These are phyloP conservation scores for Trididemnum nubilum DNA, from an alignment of 23 tunicate species.

Conservation along the genomic window DNA sequence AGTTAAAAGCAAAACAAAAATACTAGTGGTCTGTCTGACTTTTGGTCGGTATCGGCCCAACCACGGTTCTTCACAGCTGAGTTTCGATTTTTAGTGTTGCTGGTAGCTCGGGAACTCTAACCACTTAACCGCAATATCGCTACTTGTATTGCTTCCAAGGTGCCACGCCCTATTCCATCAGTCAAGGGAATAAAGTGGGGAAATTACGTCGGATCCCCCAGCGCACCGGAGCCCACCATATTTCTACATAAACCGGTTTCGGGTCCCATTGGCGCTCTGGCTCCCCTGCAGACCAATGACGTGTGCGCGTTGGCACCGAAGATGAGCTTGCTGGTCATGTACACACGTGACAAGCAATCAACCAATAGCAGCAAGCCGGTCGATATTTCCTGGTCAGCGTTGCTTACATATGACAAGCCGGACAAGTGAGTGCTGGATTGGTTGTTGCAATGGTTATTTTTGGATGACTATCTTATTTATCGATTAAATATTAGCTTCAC, in stretches of 20 bases:
- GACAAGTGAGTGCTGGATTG: constrained; percentile 66
- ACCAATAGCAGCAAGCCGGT: constrained; percentile 37
- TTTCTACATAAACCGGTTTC: constrained; percentile 55
- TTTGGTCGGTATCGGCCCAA: no score
- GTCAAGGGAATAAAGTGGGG: constrained; percentile 96
- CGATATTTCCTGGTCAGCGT: constrained; percentile 83
- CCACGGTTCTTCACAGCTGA: no score
- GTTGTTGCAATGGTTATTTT: neutral
- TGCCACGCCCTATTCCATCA: constrained; percentile 69
- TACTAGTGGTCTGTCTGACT: no score
- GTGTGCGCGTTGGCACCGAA: constrained; percentile 88
- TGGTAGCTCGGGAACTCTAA: no score
- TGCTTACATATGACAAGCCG: constrained; percentile 85
- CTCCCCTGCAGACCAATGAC: constrained; percentile 79
- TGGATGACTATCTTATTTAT: no score
- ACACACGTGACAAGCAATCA: constrained; percentile 52
- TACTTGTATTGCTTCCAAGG: no score
- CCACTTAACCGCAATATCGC: no score
- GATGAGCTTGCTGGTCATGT: constrained; percentile 75
- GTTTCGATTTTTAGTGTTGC: no score
- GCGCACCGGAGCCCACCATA: constrained; percentile 69
- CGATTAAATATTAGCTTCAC: no score
- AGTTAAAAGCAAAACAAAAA: no score
- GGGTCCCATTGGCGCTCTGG: constrained; percentile 58
- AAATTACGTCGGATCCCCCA: constrained; percentile 78